Evolutionary conservation across 1,140 invertebrate species (phyloP), one percentile per base, ranked within the genome.

Genomic region (Drosophila leontia): DNA sequence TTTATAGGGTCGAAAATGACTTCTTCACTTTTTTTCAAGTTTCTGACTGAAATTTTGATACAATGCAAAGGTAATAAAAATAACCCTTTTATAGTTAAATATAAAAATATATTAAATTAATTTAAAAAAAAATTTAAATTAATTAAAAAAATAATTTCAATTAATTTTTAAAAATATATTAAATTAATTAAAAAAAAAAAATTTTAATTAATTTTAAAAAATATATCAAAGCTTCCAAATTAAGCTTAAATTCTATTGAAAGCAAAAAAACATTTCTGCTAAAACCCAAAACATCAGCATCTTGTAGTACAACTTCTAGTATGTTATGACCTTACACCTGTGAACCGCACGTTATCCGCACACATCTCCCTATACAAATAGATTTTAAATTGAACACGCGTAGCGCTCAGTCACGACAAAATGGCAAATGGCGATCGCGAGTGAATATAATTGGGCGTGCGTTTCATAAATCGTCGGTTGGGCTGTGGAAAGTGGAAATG

Each of bases 311-410:
- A 17, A 11, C 8, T 45, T 45, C 2, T 23, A 0, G 3, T 2
- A 47, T n/a, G n/a, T n/a, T n/a, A n/a, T 1, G 0, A 7, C 29
- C 13, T 32, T 53, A 53, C 59, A 37, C 7, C 23, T n/a, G 3
- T 34, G 34, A 61, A 6, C 15, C 56, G 45, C 64, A 63, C 44
- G 34, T 60, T 50, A 34, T 29, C 1, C 5, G 17, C 35, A 68
- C 57, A 68, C 57, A 62, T 39, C 32, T 48, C 35, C 23, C n/a
- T 23, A 62, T 39, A 62, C 64, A 39, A 19, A 61, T 67, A 41
- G 50, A 47, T 67, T 68, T 75, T 59, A 57, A 61, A 68, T 68
- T 76, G 53, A 65, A 67, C 75, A 75, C 75, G 48, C 70, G 63
- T 47, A 11, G 19, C 13, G 4, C 53, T 11, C 15, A 41, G 51